These are phyloP conservation scores for Chunga burmeisteri DNA, from an alignment of 2,113 vertebrate species.

Conservation along the genomic window DNA sequence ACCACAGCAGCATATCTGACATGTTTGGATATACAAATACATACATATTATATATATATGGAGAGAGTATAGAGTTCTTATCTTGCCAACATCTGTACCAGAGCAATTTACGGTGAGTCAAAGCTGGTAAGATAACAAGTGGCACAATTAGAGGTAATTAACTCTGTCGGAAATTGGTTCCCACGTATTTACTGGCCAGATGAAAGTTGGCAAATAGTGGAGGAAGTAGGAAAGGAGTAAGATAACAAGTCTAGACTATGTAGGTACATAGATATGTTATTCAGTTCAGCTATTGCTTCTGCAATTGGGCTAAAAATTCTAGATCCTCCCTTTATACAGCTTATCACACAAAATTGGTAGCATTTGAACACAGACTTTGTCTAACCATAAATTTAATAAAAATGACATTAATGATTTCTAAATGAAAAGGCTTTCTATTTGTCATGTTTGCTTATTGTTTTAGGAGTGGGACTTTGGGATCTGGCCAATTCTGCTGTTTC, in stretches of 20 bases:
- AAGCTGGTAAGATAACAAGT: constrained; percentile 16
- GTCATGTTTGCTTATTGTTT: constrained; percentile 4
- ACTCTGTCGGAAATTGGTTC: not conserved
- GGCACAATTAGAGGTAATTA: not conserved
- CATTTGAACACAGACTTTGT: constrained; percentile 20
- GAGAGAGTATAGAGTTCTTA: not conserved
- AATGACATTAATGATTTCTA: constrained; percentile 21
- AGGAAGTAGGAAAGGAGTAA: not conserved
- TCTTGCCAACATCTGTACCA: not conserved
- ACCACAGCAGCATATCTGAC: not conserved
- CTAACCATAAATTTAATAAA: constrained; percentile 16
- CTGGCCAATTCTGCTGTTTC: not conserved
- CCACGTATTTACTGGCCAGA: not conserved
- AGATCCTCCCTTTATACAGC: not conserved
- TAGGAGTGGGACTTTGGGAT: not conserved
- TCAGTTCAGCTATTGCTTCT: not conserved
- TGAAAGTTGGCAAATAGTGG: not conserved
- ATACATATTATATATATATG: not conserved
- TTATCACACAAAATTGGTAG: not conserved
- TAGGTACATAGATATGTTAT: not conserved
- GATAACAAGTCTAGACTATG: constrained; percentile 46
- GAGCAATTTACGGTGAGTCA: not conserved
- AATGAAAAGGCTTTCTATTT: constrained; percentile 32
- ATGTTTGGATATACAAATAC: not conserved
- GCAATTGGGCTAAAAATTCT: not conserved